Conservation (phyloP, 2,797 vertebrate genomes). For the Helicolenus hilgendorfi region DNA sequence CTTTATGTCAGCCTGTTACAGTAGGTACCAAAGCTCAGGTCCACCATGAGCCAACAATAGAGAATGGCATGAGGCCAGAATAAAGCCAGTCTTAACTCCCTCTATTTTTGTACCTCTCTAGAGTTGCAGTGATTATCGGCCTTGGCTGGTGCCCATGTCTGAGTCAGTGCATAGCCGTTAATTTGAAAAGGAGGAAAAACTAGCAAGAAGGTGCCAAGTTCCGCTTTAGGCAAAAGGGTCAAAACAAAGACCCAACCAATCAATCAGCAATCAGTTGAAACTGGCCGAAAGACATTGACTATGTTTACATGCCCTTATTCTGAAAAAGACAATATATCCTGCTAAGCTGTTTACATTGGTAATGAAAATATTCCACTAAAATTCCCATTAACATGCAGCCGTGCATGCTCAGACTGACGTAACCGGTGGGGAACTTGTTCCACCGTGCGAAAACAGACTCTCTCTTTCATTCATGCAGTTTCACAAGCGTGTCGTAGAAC, state of each 20-base stretch:
- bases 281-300: background rate
- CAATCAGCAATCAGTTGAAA: background rate
- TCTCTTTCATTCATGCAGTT: background rate
- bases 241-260: background rate
- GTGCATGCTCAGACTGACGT: too few species aligned
- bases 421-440: too few species aligned
- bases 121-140: constrained; percentile 19
- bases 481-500: background rate
- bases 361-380: too few species aligned
- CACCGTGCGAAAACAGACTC: too few species aligned
- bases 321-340: too few species aligned
- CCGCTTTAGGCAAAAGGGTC: background rate
- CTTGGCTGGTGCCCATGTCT: constrained; percentile 20
- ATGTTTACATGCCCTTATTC: background rate
- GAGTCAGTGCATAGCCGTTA: background rate
- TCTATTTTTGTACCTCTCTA: constrained; percentile 32
- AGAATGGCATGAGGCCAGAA: constrained; percentile 32
- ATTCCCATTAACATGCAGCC: too few species aligned
- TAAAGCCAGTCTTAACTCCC: constrained; percentile 30
- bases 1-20: constrained; percentile 33
- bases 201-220: background rate
- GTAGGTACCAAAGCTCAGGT: constrained; percentile 19
- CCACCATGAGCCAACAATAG: constrained; percentile 27
- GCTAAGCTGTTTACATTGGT: too few species aligned
- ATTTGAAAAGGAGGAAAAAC: background rate